Base-by-base conservation (phyloP, 37 sponge, comb jelly and placozoan genomes). In the Petrosia ficiformis region DNA sequence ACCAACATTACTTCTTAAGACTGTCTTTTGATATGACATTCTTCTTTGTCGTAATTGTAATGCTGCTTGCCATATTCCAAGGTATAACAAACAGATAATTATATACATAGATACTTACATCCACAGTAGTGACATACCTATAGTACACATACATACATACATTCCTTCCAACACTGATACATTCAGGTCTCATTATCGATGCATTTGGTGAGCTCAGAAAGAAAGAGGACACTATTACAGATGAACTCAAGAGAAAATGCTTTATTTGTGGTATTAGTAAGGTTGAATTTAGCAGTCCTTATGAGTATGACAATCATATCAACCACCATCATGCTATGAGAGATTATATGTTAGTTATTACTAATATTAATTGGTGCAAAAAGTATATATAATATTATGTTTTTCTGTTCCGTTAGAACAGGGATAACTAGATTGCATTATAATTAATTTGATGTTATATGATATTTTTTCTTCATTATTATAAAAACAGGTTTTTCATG, bases 41-140 rank as follows among this genome's bases (percentile, higher is more conserved):
- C 85, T 96, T 96, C 88, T 96, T 96, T 70, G 60, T 96, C 56
- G 97, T 96, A 25, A 89, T 96, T 26, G 82, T 96, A 66, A 93
- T 96, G 44, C 79, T 96, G 36, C 73, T 96, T 29, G 93, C 97
- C 61, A 93, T 96, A 71, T 80, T 96, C 14, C 93, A 96, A 89
- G 97, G 97, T 90, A 19, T 14, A 32, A 14, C 54, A n/a, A n/a
- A n/a, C n/a, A n/a, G n/a, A n/a, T n/a, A n/a, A n/a, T n/a, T n/a
- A n/a, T n/a, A n/a, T n/a, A n/a, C n/a, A n/a, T n/a, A n/a, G n/a
- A n/a, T n/a, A n/a, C n/a, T n/a, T n/a, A n/a, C n/a, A n/a, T n/a
- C n/a, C n/a, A n/a, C n/a, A n/a, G n/a, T n/a, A n/a, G n/a, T n/a
- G n/a, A n/a, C n/a, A n/a, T n/a, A n/a, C n/a, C n/a, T n/a, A n/a